Evolutionary conservation across 1,140 invertebrate genomes (phyloP).

Genomic region (Scaptomyza hsui): DNA sequence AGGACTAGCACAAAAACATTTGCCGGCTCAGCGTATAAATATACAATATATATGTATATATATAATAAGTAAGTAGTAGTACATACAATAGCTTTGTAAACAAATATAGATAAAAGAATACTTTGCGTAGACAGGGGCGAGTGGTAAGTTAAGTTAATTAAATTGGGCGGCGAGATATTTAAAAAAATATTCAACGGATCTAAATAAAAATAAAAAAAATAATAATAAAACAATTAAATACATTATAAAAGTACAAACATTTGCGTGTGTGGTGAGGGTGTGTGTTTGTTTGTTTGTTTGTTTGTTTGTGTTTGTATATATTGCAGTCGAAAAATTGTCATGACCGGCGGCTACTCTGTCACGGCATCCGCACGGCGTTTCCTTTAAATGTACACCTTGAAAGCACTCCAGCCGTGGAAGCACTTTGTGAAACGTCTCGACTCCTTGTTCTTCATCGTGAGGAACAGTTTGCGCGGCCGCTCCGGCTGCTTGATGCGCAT

Average conservation of each 20-base stretch:
- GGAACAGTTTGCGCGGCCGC: conserved; percentile 94
- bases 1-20: conserved; percentile 76
- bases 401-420: conserved; percentile 96
- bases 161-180: conserved; percentile 40
- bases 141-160: conserved; percentile 41
- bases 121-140: conserved; percentile 44
- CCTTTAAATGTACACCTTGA: conserved; percentile 68
- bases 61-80: conserved; percentile 32
- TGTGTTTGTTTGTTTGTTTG: conserved; percentile 23
- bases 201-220: conserved; percentile 51
- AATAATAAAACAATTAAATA: conserved; percentile 74
- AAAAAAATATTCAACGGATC: conserved; percentile 55
- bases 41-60: conserved; percentile 41
- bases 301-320: conserved; percentile 17
- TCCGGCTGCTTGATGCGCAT: conserved; percentile 97
- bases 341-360: conserved; percentile 55
- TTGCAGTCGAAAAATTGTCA: conserved; percentile 52
- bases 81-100: conserved; percentile 56
- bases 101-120: conserved; percentile 48
- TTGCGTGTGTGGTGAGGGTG: conserved; percentile 28
- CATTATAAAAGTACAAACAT: conserved; percentile 75
- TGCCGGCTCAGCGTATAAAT: conserved; percentile 67
- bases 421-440: conserved; percentile 97
- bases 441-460: conserved; percentile 99
- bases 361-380: conserved; percentile 51